These are phyloP conservation scores for Hylaeus volcanicus DNA, from an alignment of 1,140 invertebrate genomes.

Conservation along the genomic window DNA sequence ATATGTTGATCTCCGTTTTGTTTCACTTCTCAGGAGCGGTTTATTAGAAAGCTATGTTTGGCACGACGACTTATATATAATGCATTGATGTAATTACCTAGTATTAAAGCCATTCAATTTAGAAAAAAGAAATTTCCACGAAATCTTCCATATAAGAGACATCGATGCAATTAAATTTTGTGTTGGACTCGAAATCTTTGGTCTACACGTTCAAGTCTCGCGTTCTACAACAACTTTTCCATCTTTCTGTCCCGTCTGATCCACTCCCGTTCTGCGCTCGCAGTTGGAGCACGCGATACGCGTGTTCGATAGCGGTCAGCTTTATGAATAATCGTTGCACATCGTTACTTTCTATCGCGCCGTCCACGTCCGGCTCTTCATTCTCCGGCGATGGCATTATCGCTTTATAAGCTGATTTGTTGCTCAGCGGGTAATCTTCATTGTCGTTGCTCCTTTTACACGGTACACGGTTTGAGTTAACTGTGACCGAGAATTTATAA, in stretches of 20 bases:
- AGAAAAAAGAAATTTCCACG: too few species aligned
- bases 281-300: not conserved
- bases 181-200: too few species aligned
- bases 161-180: too few species aligned
- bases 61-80: too few species aligned
- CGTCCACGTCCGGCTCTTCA: constrained; percentile 3
- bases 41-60: too few species aligned
- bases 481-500: not conserved
- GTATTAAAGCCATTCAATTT: too few species aligned
- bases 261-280: not conserved
- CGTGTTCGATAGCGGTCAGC: too few species aligned
- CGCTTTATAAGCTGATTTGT: constrained; percentile 1
- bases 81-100: too few species aligned
- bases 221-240: not conserved
- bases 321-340: constrained; percentile 2
- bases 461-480: not conserved
- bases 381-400: not conserved
- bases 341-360: constrained; percentile 18
- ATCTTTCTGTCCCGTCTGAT: not conserved
- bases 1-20: too few species aligned
- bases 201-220: too few species aligned
- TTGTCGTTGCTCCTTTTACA: not conserved
- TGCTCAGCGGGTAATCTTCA: not conserved
- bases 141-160: too few species aligned
- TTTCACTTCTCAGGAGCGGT: too few species aligned